A percentile compares a stretch with the other conserved stretches of the same genome.
Conservation (phyloP, 2,888 invertebrate species). For the Leptothorax acervorum region DNA sequence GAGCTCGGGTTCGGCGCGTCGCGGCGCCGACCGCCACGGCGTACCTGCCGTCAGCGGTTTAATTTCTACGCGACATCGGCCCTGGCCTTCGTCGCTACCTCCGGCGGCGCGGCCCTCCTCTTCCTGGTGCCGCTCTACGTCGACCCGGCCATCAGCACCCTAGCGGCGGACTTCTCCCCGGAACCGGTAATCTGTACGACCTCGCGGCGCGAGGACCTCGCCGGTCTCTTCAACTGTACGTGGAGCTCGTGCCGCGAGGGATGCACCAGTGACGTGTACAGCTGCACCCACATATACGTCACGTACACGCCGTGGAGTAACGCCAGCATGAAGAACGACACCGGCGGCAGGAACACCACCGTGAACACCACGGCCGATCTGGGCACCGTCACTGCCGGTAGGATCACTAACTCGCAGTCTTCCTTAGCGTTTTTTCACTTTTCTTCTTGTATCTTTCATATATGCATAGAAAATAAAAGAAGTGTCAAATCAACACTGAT, state of each 20-base stretch:
- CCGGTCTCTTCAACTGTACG: slow-evolving; percentile 92
- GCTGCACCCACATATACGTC: slow-evolving; percentile 90
- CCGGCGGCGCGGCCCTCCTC: slow-evolving; percentile 90
- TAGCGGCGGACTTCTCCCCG: slow-evolving; percentile 92
- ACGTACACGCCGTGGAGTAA: slow-evolving; percentile 86
- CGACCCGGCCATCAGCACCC: slow-evolving; percentile 89
- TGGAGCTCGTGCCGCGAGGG: slow-evolving; percentile 94
- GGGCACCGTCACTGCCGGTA: slow-evolving; percentile 57
- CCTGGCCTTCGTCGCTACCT: slow-evolving; percentile 90
- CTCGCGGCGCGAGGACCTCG: slow-evolving; percentile 89
- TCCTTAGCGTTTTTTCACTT: background rate
- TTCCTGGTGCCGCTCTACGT: slow-evolving; percentile 92
- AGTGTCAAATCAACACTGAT: too few species aligned
- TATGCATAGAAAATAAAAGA: too few species aligned
- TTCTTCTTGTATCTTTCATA: background rate
- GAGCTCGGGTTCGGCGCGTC: slow-evolving; percentile 84
- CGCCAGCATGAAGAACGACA: slow-evolving; percentile 68
- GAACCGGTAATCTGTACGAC: slow-evolving; percentile 91
- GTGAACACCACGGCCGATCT: slow-evolving; percentile 64
- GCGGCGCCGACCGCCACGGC: slow-evolving; percentile 85
- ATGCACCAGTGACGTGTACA: slow-evolving; percentile 92
- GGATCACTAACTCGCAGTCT: background rate
- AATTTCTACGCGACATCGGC: slow-evolving; percentile 91
- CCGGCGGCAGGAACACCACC: slow-evolving; percentile 55
- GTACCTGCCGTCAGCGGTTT: slow-evolving; percentile 89